These are phyloP conservation scores for Enteromius unitaeniatus DNA, from an alignment of 2,797 vertebrate genomes.

Conservation along the genomic window DNA sequence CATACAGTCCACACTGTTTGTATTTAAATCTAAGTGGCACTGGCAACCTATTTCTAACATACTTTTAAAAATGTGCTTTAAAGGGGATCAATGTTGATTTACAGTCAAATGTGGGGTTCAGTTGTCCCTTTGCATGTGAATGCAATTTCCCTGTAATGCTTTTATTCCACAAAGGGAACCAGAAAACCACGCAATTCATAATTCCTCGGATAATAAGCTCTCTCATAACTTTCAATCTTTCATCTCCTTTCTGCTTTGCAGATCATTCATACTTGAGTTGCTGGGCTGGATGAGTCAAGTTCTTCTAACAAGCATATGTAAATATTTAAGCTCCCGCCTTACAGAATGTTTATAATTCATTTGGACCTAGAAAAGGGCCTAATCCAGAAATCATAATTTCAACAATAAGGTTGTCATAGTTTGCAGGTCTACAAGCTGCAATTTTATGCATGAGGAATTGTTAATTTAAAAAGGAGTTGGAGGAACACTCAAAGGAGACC, in stretches of 20 bases:
- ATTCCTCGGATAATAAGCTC: conserved; percentile 56
- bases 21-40: conserved; percentile 28
- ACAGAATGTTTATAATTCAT: conserved; percentile 39
- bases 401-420: conserved; percentile 34
- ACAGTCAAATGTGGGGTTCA: background rate
- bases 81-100: conserved; percentile 2
- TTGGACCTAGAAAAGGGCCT: conserved; percentile 20
- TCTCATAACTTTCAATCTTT: conserved; percentile 56
- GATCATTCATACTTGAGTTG: conserved; percentile 23
- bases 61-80: conserved; percentile 7
- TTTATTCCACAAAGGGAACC: conserved; percentile 28
- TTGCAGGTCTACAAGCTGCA: conserved; percentile 38
- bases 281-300: conserved; percentile 8
- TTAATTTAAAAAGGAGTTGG: conserved; percentile 48
- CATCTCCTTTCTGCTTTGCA: conserved; percentile 39
- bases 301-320: conserved; percentile 45
- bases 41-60: background rate
- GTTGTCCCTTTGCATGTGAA: conserved; percentile 14
- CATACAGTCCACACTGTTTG: conserved; percentile 57
- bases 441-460: conserved; percentile 55
- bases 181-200: conserved; percentile 39
- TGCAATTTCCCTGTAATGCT: conserved; percentile 48
- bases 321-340: conserved; percentile 41
- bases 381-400: conserved; percentile 33
- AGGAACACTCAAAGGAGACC: conserved; percentile 42